Percentiles rank a stretch among this genome's conserved stretches.
phyloP scores from a whole-genome alignment of 2,797 vertebrate species.

The Champsocephalus esox region DNA sequence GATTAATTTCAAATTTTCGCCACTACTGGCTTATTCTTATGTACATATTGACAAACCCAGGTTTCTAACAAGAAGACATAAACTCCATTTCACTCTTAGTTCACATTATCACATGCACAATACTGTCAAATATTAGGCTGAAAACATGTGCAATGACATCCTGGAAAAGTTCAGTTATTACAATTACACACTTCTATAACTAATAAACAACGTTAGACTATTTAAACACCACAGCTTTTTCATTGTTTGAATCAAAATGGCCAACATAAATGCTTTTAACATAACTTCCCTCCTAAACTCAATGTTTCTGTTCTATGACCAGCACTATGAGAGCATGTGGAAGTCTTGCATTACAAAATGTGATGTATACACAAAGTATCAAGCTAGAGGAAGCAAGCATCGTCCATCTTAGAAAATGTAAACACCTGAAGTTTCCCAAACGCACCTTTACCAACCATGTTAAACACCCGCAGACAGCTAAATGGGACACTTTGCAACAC shows the following conservation, averaged over 20 bases:
- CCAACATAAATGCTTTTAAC: constrained; percentile 7
- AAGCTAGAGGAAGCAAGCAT: constrained; percentile 13
- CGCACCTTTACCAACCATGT: constrained; percentile 46
- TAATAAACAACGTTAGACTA: neutral
- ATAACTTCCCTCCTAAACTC: neutral
- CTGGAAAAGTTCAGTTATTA: neutral
- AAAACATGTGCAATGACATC: no score
- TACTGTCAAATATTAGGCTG: no score
- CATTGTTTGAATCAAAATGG: neutral
- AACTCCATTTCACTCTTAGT: no score
- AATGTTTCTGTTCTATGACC: constrained; percentile 1
- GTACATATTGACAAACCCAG: neutral
- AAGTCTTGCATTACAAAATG: constrained; percentile 16
- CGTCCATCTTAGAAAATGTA: constrained; percentile 64
- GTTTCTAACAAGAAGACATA: no score
- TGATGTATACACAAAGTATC: constrained; percentile 17
- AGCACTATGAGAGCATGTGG: neutral
- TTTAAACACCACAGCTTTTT: neutral
- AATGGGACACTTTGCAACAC: constrained; percentile 58
- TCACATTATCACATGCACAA: neutral
- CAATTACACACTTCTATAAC: neutral
- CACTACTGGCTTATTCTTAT: no score
- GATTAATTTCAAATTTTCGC: no score
- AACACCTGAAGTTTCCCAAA: constrained; percentile 58
- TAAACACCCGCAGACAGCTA: constrained; percentile 65